Conservation (phyloP, 1,140 invertebrate genomes). For the Aphaenogaster rudis region DNA sequence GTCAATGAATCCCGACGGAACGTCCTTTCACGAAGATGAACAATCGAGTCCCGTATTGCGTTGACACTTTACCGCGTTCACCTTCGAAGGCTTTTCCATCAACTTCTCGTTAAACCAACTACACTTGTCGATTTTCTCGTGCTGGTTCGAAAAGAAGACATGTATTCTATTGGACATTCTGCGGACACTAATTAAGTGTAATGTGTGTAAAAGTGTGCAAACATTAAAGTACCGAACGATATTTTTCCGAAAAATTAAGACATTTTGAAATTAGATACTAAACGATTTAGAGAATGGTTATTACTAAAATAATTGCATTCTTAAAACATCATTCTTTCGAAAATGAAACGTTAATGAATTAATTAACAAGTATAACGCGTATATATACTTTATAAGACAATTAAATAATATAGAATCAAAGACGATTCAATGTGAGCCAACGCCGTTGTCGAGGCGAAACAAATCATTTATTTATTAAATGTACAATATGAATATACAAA, state of each 20-base stretch:
- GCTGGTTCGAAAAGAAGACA: neutral
- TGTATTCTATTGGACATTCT: neutral
- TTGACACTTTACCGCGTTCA: constrained; percentile 24
- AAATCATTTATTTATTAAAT: too few species aligned
- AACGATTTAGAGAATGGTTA: neutral
- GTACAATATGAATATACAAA: too few species aligned
- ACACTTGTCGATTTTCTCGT: constrained; percentile 10
- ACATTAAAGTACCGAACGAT: neutral
- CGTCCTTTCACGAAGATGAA: constrained; percentile 28
- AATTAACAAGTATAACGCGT: neutral
- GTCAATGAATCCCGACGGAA: constrained; percentile 4
- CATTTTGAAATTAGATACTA: neutral
- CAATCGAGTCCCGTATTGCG: constrained; percentile 25
- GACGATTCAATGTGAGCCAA: too few species aligned
- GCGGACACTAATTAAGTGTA: neutral
- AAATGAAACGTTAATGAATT: neutral
- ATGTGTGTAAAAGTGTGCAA: neutral
- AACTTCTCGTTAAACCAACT: constrained; percentile 28
- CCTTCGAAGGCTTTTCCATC: constrained; percentile 12
- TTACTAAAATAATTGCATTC: neutral
- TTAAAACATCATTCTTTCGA: neutral
- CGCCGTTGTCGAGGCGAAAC: too few species aligned
- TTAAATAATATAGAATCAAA: neutral
- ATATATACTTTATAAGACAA: neutral
- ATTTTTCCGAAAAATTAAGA: neutral